Evolutionary conservation across 1,140 invertebrate species (phyloP), one percentile per base, ranked within the genome.

Genomic region (Neodiprion virginianus): DNA sequence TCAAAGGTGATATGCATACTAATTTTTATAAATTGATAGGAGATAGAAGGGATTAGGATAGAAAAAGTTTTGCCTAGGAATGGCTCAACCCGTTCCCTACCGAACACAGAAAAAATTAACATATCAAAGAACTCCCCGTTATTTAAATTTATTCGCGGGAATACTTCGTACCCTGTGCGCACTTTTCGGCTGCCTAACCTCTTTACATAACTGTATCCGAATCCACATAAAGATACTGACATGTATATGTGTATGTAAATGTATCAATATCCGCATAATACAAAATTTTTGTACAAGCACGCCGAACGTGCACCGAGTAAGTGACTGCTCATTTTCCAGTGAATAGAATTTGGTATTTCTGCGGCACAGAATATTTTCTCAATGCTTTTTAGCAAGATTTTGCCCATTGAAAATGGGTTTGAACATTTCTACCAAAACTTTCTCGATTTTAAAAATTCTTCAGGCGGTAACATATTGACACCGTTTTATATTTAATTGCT

Each of bases 101-200:
- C 69, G 71, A 66, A 66, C 61, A 48, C 53, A 65, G 71, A 79
- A 74, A 77, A 83, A 79, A 80, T 86, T 87, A 87, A 83, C 86
- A 86, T 87, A 85, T 87, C 86, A 87, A 87, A 86, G 81, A 75
- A 69, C 73, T 53, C 72, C 73, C 72, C 77, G 79, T 79, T 85
- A 84, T 86, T 86, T 84, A 84, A 86, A 86, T 87, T 85, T 86
- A 86, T 85, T 84, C 82, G 69, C 69, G 65, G 67, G 72, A 76
- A 76, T 76, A 69, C 50, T 74, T 69, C 65, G 73, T 78, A 78
- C 74, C 73, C 53, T 17, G 53, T 17, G 53, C 53, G 53, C 53
- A 61, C 53, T 61, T 61, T 17, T 5, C n/a, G 53, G 53, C 53
- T 61, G 8, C 53, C 53, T 17, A 61, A 61, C 53, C 53, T 61